Base-by-base conservation (phyloP, 1,140 invertebrate species). In the Zaprionus vittiger region DNA sequence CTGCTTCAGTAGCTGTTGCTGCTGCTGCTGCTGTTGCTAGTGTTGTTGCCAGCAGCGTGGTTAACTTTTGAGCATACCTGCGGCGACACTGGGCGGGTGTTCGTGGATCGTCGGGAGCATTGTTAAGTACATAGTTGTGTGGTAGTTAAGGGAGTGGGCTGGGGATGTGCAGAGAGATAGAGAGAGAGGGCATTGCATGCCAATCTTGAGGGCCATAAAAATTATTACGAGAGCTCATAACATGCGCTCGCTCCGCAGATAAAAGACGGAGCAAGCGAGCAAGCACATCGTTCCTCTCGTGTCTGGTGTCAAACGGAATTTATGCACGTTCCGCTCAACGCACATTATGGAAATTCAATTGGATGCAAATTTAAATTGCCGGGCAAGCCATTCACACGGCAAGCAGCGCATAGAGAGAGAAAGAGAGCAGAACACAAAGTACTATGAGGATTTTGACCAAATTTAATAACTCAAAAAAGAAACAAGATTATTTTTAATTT, bases 31-130 rank as follows among this genome's bases (percentile, higher is more conserved):
- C 41, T 59, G 34, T 22, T 55, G 12, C 44, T 71, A 60, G 61
- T 49, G 64, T 54, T 73, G 64, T 28, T 77, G 76, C 20, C 71
- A 34, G 31, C 31, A 34, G 31, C 61, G 47, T 76, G 79, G 72
- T 86, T 85, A 86, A 86, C 76, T 86, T 86, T 86, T 86, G 54
- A 85, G 79, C 83, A 86, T 85, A 85, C 83, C 83, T 85, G 83
- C 70, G 83, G 83, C 77, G 52, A 47, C 47, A 76, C 68, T 38
- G 74, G 49, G 24, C 47, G 31, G 31, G 9, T 9, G 31, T 34
- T 34, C 31, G 31, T 34, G 31, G 31, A 34, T 34, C 31, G 59
- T 59, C 38, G n/a, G 44, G 56, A 31, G 38, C 71, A 73, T 67
- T 68, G 64, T 69, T 55, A 65, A 66, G 64, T 66, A 47, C 41